Evolutionary conservation across 2,797 vertebrate species (phyloP).

Genomic region (Pogonophryne albipinna): DNA sequence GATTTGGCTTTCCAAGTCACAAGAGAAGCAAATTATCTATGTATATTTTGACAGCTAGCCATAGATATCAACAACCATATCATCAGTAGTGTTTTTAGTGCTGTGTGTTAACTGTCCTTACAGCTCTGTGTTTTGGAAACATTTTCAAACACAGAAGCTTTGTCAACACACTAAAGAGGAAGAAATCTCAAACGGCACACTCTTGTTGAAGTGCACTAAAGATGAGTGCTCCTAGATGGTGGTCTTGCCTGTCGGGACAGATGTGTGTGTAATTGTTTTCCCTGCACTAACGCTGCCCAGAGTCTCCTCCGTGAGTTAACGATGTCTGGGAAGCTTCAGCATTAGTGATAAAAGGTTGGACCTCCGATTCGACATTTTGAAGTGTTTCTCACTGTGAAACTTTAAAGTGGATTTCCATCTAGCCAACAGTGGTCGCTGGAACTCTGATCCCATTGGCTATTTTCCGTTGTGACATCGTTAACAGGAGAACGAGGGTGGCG

Average conservation of each 20-base stretch:
- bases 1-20: constrained; percentile 55
- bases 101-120: constrained; percentile 32
- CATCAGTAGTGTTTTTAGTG: constrained; percentile 35
- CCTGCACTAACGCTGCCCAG: constrained; percentile 65
- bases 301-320: constrained; percentile 49
- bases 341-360: constrained; percentile 58
- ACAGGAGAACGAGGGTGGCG: constrained; percentile 20
- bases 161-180: constrained; percentile 48
- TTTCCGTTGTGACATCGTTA: constrained; percentile 76
- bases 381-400: constrained; percentile 40
- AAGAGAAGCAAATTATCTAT: constrained; percentile 54
- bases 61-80: constrained; percentile 37
- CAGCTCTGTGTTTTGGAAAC: constrained; percentile 24
- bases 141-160: constrained; percentile 37
- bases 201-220: constrained; percentile 49
- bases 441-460: constrained; percentile 66
- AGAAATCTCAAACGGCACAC: constrained; percentile 71
- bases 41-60: constrained; percentile 44
- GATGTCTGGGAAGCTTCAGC: constrained; percentile 57
- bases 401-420: constrained; percentile 47
- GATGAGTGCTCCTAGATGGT: constrained; percentile 44
- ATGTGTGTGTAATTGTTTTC: constrained; percentile 60
- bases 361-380: constrained; percentile 20
- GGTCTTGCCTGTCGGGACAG: constrained; percentile 41
- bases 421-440: constrained; percentile 55